Conservation (phyloP, 2,797 vertebrate genomes). For the Lindbergichthys nudifrons region DNA sequence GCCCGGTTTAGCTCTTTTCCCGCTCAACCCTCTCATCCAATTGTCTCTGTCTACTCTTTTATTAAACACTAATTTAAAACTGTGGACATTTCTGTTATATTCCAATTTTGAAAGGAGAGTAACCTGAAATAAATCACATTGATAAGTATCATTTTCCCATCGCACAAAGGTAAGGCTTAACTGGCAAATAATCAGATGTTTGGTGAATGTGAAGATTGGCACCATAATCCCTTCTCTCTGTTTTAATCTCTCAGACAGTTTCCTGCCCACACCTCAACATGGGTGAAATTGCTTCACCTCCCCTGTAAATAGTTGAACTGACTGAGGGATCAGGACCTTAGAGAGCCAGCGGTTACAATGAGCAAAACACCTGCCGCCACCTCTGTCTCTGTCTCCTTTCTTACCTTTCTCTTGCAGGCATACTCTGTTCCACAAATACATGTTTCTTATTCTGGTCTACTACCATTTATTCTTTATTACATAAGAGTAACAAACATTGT, state of each 20-base stretch:
- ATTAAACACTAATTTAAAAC: neutral
- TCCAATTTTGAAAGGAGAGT: neutral
- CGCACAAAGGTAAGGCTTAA: neutral
- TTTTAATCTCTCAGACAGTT: conserved; percentile 55
- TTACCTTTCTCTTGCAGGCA: neutral
- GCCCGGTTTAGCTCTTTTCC: too few species aligned
- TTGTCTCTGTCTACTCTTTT: neutral
- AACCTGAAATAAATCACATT: neutral
- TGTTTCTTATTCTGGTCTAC: too few species aligned
- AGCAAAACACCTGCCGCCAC: conserved; percentile 6
- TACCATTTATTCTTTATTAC: too few species aligned
- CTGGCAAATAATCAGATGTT: conserved; percentile 39
- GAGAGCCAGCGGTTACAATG: conserved; percentile 27
- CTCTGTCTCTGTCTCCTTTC: too few species aligned
- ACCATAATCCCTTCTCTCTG: conserved; percentile 36
- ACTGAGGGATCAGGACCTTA: conserved; percentile 49
- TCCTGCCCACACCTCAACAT: conserved; percentile 45
- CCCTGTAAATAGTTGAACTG: conserved; percentile 47
- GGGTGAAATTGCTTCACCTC: conserved; percentile 56
- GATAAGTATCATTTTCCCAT: neutral
- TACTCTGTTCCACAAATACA: too few species aligned
- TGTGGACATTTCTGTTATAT: neutral
- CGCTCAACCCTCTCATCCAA: neutral
- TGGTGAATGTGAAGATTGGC: conserved; percentile 32
- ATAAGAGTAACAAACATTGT: too few species aligned